These are phyloP conservation scores for Pterophyllum scalare DNA, from an alignment of 2,113 vertebrate genomes.

Conservation along the genomic window DNA sequence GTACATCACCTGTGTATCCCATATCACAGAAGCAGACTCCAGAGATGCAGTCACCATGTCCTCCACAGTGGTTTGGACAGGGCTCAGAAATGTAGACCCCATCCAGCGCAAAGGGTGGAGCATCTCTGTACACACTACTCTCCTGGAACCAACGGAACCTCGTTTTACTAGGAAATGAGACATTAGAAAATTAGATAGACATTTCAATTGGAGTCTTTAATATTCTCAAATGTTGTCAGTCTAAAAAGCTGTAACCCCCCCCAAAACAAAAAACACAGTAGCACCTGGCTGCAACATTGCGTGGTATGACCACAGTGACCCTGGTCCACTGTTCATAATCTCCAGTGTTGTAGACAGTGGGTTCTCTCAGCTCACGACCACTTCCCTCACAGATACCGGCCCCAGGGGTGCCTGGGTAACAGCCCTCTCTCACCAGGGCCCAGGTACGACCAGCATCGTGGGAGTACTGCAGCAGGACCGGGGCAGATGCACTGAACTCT, in stretches of 20 bases:
- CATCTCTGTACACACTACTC: constrained; percentile 89
- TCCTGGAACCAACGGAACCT: constrained; percentile 99
- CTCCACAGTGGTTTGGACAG: constrained; percentile 93
- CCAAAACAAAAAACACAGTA: background rate
- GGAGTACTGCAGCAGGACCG: constrained; percentile 94
- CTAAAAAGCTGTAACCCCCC: background rate
- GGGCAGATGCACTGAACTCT: constrained; percentile 88
- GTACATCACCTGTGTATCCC: constrained; percentile 89
- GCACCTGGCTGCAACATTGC: constrained; percentile 92
- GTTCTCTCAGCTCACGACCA: constrained; percentile 89
- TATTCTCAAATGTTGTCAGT: background rate
- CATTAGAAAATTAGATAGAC: background rate
- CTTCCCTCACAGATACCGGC: constrained; percentile 89
- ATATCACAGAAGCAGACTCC: constrained; percentile 98
- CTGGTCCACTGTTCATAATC: constrained; percentile 98
- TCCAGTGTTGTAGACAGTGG: constrained; percentile 88
- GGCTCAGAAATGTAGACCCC: constrained; percentile 97
- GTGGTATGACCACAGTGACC: constrained; percentile 90
- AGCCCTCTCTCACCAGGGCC: constrained; percentile 92
- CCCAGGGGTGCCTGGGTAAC: constrained; percentile 89
- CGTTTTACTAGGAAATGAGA: constrained; percentile 86
- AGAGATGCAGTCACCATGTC: constrained; percentile 94
- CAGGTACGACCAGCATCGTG: constrained; percentile 95
- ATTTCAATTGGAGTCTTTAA: background rate
- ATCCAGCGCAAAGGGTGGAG: constrained; percentile 91